phyloP scores from a whole-genome alignment of 2,113 vertebrate genomes.

The Rhinopomastus cyanomelas region DNA sequence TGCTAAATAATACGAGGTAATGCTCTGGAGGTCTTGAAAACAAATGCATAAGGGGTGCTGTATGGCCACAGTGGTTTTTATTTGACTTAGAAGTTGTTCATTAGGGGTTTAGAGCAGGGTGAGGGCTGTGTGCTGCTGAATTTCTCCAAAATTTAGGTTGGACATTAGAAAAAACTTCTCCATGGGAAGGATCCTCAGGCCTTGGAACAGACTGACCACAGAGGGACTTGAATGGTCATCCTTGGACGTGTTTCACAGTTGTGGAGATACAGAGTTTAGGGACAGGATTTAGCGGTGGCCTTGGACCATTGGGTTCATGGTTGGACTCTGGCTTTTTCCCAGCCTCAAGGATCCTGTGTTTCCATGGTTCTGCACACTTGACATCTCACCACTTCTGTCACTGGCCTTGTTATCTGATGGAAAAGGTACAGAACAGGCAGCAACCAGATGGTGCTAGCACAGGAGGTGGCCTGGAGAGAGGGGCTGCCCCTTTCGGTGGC shows the following conservation, averaged over 20 bases:
- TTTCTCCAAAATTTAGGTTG: too few species aligned
- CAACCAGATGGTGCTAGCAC: not conserved
- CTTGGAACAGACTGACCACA: too few species aligned
- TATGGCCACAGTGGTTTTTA: not conserved
- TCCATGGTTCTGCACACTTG: not conserved
- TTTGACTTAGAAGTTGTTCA: not conserved
- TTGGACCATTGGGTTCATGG: too few species aligned
- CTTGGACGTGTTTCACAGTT: too few species aligned
- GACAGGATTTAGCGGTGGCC: too few species aligned
- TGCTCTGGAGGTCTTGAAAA: not conserved
- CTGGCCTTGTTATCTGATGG: not conserved
- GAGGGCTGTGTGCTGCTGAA: not conserved
- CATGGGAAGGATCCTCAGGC: too few species aligned
- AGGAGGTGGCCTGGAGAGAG: not conserved
- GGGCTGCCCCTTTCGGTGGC: conserved; percentile 40
- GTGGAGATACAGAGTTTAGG: too few species aligned
- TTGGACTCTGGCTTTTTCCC: too few species aligned
- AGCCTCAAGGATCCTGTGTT: too few species aligned
- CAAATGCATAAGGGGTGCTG: not conserved
- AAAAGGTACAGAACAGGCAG: not conserved
- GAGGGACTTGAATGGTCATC: too few species aligned
- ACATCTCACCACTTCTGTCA: not conserved
- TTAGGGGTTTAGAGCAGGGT: rapidly evolving
- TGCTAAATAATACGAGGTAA: not conserved
- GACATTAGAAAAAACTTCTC: too few species aligned